Evolutionary conservation across 2,797 vertebrate species (phyloP).

Genomic region (Harpagifer antarcticus): DNA sequence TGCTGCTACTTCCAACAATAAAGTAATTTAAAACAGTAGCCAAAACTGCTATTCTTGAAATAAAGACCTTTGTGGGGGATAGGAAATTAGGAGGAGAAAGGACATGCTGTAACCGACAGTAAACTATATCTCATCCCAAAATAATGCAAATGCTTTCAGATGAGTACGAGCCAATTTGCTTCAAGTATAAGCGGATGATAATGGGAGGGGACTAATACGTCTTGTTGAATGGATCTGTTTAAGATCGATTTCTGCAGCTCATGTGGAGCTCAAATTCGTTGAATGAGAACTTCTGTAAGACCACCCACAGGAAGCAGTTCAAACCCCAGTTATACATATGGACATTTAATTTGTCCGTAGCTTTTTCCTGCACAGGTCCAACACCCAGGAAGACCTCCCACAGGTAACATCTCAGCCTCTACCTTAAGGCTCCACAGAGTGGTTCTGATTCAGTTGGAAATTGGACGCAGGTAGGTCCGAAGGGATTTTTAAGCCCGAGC

Average conservation of each 20-base stretch:
- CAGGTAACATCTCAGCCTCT: constrained; percentile 3
- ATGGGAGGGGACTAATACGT: background rate
- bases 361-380: constrained; percentile 27
- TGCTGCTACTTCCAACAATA: background rate
- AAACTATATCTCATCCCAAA: constrained; percentile 32
- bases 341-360: constrained; percentile 51
- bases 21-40: constrained; percentile 42
- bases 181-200: constrained; percentile 37
- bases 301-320: constrained; percentile 40
- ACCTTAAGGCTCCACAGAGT: constrained; percentile 16
- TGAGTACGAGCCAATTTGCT: constrained; percentile 3
- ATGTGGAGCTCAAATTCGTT: constrained; percentile 8
- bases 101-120: background rate
- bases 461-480: constrained; percentile 9
- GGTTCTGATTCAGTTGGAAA: constrained; percentile 38
- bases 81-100: constrained; percentile 18
- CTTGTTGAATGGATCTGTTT: constrained; percentile 32
- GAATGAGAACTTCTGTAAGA: constrained; percentile 42
- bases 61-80: constrained; percentile 1
- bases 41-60: constrained; percentile 35
- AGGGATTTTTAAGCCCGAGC: constrained; percentile 39
- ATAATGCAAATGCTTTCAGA: constrained; percentile 31
- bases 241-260: constrained; percentile 37
- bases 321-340: constrained; percentile 61
- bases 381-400: constrained; percentile 72